Percentiles rank a stretch among this genome's conserved stretches.
These are phyloP conservation scores for Poeciliopsis gracilis DNA, from an alignment of 2,797 vertebrate genomes.

Conservation along the genomic window DNA sequence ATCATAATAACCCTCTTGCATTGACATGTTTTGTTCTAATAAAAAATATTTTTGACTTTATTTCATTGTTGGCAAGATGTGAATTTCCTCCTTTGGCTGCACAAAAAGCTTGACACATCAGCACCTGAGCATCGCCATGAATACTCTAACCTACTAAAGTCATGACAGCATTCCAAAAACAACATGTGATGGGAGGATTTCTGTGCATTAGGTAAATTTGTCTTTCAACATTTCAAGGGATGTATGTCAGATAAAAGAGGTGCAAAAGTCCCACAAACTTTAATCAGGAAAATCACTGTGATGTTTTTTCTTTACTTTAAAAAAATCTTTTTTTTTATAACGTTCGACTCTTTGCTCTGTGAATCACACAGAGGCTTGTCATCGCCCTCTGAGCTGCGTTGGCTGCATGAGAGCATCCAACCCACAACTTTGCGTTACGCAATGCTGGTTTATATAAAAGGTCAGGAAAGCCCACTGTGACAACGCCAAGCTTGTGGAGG, in stretches of 20 bases:
- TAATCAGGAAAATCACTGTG: constrained; percentile 1
- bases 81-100: too few species aligned
- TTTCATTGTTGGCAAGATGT: too few species aligned
- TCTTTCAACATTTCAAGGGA: not conserved
- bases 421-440: constrained; percentile 43
- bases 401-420: constrained; percentile 18
- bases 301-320: not conserved
- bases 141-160: too few species aligned
- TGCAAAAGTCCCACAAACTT: not conserved
- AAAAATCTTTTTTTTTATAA: not conserved
- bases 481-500: constrained; percentile 2
- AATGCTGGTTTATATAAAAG: constrained; percentile 40
- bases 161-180: too few species aligned
- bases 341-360: constrained; percentile 17
- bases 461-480: constrained; percentile 53
- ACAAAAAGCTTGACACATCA: too few species aligned
- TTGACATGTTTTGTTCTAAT: not conserved
- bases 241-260: not conserved
- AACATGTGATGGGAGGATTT: not conserved
- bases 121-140: too few species aligned
- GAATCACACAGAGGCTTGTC: constrained; percentile 22
- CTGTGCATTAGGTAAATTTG: not conserved
- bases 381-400: constrained; percentile 33
- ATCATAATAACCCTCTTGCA: not conserved
- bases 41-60: not conserved